These are phyloP conservation scores for Mesitornis unicolor DNA, from an alignment of 2,113 vertebrate genomes.

Conservation along the genomic window DNA sequence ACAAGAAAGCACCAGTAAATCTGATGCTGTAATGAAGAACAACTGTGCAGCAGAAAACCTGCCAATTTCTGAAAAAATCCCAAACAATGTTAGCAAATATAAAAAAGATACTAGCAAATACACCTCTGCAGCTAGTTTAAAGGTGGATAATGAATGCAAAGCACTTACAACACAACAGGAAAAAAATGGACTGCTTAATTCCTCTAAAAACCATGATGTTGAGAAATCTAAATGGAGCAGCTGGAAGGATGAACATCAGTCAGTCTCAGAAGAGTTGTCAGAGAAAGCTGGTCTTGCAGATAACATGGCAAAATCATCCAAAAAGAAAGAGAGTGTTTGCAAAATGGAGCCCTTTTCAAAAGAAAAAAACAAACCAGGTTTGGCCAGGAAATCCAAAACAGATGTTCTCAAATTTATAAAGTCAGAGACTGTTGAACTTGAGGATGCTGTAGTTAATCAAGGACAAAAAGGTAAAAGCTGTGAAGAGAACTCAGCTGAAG, in stretches of 20 bases:
- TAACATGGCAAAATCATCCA: background rate
- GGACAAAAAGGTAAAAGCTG: background rate
- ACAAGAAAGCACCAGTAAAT: background rate
- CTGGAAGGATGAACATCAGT: background rate
- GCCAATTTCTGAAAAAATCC: background rate
- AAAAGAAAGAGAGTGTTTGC: background rate
- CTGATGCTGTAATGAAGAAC: background rate
- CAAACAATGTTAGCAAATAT: background rate
- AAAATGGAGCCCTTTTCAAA: background rate
- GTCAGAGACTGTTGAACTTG: slow-evolving; percentile 22
- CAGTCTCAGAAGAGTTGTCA: background rate
- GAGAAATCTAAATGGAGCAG: background rate
- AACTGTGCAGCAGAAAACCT: background rate
- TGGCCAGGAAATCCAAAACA: background rate
- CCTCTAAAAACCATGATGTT: background rate
- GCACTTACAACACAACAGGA: background rate
- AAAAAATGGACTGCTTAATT: background rate
- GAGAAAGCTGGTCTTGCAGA: background rate
- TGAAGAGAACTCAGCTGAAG: slow-evolving; percentile 6
- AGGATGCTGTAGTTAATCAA: background rate
- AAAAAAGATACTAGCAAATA: background rate
- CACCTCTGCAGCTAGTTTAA: background rate
- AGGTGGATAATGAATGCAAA: background rate
- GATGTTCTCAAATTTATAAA: background rate
- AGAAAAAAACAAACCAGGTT: background rate